Evolutionary conservation across 1,140 invertebrate genomes (phyloP), one percentile per base, ranked within the genome.

Genomic region (Tetragnatha versicolor): DNA sequence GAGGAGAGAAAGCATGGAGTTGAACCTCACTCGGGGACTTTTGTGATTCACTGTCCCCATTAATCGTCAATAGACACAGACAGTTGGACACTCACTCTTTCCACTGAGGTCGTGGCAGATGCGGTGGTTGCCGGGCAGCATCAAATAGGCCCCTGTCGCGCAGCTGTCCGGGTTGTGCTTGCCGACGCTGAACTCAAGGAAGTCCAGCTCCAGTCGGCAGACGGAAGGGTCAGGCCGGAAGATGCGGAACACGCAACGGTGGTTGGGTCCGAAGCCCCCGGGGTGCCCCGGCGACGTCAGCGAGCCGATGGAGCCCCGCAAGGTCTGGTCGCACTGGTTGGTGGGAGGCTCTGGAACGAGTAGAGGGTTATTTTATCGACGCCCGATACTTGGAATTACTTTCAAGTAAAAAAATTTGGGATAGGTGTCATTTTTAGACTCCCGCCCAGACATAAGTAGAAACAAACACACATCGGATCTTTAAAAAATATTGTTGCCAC

Each of bases 61-160:
- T n/a, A n/a, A n/a, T n/a, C n/a, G n/a, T n/a, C n/a, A n/a, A n/a
- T n/a, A n/a, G n/a, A n/a, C n/a, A n/a, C n/a, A n/a, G n/a, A n/a
- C n/a, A n/a, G n/a, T 42, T 20, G n/a, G 25, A 51, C 25, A n/a
- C 73, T 33, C 55, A 77, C 73, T 77, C 25, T 66, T 77, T 14
- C 73, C 73, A 12, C 27, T n/a, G 3, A 55, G 27, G 27, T 65
- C 60, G n/a, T 77, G 73, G n/a, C 73, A 77, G 20, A 77, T 29
- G 14, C 60, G 37, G 22, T 55, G 55, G 17, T 20, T 65, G 17
- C 73, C 73, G 4, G 73, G 61, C 4, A 77, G 25, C 37, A 66
- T 61, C 17, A 77, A 39, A 25, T 66, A 77, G 6, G 73, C 60
- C 1, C 73, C 73, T 3, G 47, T 10, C 12, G 61, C 45, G 31